phyloP scores from a whole-genome alignment of 2,113 vertebrate genomes.

The Piprites chloris region DNA sequence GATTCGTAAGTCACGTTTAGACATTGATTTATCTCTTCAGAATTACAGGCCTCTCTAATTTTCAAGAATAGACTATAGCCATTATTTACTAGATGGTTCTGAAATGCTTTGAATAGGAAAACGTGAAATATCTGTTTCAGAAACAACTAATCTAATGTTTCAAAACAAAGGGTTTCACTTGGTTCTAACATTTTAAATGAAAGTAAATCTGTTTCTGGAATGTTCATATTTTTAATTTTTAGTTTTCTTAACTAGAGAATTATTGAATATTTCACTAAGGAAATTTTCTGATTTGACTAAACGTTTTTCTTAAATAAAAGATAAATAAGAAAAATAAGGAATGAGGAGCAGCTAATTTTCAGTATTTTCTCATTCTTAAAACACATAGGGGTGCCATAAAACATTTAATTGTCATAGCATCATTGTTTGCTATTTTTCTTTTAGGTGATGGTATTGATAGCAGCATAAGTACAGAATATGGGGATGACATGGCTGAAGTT shows the following conservation, averaged over 20 bases:
- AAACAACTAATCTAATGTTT: not conserved
- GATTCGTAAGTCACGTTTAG: not conserved
- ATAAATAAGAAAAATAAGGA: not conserved
- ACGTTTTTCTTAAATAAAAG: not conserved
- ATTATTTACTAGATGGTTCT: not conserved
- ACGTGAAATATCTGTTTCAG: not conserved
- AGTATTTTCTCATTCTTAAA: not conserved
- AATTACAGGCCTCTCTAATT: not conserved
- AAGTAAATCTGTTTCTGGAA: not conserved
- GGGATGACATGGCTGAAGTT: rapidly evolving
- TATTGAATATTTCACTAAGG: not conserved
- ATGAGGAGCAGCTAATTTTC: not conserved
- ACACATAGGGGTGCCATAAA: not conserved
- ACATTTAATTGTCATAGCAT: not conserved
- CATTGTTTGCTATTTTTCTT: not conserved
- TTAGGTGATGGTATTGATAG: rapidly evolving
- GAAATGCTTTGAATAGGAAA: not conserved
- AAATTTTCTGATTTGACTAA: not conserved
- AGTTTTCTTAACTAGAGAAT: not conserved
- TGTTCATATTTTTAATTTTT: not conserved
- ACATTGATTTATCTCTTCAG: not conserved
- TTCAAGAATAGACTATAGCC: not conserved
- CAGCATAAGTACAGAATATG: rapidly evolving
- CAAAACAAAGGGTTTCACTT: not conserved
- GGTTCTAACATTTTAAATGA: not conserved